Evolutionary conservation across 2,888 invertebrate species (phyloP).

Genomic region (Sabellastarte sp.): DNA sequence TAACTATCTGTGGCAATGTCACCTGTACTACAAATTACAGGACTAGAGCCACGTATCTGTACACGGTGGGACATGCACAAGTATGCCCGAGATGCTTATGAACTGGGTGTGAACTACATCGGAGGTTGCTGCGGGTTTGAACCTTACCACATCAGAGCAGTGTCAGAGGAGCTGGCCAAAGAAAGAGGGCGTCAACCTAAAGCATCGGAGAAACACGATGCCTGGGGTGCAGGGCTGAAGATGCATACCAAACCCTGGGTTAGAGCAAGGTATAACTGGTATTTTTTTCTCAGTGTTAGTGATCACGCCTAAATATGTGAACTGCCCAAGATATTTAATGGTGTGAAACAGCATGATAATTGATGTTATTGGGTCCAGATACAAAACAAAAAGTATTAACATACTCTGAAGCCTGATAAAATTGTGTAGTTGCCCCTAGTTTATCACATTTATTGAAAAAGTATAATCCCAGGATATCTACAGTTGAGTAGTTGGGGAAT

Average conservation of each 20-base stretch:
- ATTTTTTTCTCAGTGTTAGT: background rate
- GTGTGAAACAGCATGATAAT: too few relatives aligned
- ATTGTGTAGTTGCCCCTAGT: too few relatives aligned
- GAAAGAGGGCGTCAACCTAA: slow-evolving; percentile 44
- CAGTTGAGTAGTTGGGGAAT: too few relatives aligned
- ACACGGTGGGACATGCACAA: slow-evolving; percentile 59
- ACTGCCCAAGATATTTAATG: background rate
- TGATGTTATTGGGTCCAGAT: too few relatives aligned
- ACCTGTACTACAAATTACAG: too few relatives aligned
- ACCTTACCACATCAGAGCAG: slow-evolving; percentile 58
- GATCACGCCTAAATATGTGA: too few relatives aligned
- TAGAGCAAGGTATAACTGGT: slow-evolving; percentile 45
- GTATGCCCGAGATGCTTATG: slow-evolving; percentile 57
- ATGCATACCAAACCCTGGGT: slow-evolving; percentile 62
- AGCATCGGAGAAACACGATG: slow-evolving; percentile 54
- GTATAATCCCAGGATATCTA: too few relatives aligned
- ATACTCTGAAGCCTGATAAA: too few relatives aligned
- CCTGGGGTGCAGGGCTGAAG: slow-evolving; percentile 55
- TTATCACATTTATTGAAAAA: too few relatives aligned
- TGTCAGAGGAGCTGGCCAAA: slow-evolving; percentile 55
- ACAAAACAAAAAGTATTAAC: too few relatives aligned
- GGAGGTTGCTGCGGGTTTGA: slow-evolving; percentile 61
- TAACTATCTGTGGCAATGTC: too few relatives aligned
- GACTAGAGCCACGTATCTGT: slow-evolving; percentile 55
- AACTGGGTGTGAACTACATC: slow-evolving; percentile 58